These are phyloP conservation scores for Paedocypris sp. DNA, from an alignment of 2,113 vertebrate species.

Conservation along the genomic window DNA sequence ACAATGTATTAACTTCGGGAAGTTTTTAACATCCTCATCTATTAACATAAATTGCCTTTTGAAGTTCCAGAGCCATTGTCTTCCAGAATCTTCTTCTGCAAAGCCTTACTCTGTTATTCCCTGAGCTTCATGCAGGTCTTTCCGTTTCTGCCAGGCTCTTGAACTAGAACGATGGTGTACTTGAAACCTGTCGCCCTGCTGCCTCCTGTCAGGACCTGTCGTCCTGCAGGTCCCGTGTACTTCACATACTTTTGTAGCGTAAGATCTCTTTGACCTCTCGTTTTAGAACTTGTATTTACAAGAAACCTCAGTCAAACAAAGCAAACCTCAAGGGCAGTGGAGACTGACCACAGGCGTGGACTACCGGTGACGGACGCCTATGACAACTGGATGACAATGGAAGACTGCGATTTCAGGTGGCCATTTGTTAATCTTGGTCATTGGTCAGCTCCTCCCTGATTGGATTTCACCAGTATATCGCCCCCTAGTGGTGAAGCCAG, in stretches of 20 bases:
- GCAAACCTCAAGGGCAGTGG: conserved; percentile 51
- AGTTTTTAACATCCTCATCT: no score
- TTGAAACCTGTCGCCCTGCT: conserved; percentile 46
- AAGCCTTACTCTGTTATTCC: conserved; percentile 36
- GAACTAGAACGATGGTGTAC: conserved; percentile 33
- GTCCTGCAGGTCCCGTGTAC: conserved; percentile 23
- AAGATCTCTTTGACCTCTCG: conserved; percentile 17
- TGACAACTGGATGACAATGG: not conserved
- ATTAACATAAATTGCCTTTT: no score
- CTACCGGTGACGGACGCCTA: not conserved
- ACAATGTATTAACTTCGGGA: no score
- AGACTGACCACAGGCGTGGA: conserved; percentile 2
- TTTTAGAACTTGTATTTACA: conserved; percentile 40
- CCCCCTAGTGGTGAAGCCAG: conserved; percentile 13
- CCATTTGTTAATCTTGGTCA: no score
- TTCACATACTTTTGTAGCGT: conserved; percentile 11
- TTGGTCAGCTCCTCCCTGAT: conserved; percentile 1
- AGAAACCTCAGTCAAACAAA: conserved; percentile 54
- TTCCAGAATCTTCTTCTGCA: conserved; percentile 44
- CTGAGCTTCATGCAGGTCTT: conserved; percentile 1
- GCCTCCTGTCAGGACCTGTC: conserved; percentile 42
- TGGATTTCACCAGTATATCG: not conserved
- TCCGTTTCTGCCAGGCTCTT: conserved; percentile 2
- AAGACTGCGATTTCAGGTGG: no score
- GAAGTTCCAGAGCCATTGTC: conserved; percentile 40